Evolutionary conservation across 2,113 vertebrate species (phyloP), one percentile per base, ranked within the genome.

Genomic region (Cardinalis cardinalis): DNA sequence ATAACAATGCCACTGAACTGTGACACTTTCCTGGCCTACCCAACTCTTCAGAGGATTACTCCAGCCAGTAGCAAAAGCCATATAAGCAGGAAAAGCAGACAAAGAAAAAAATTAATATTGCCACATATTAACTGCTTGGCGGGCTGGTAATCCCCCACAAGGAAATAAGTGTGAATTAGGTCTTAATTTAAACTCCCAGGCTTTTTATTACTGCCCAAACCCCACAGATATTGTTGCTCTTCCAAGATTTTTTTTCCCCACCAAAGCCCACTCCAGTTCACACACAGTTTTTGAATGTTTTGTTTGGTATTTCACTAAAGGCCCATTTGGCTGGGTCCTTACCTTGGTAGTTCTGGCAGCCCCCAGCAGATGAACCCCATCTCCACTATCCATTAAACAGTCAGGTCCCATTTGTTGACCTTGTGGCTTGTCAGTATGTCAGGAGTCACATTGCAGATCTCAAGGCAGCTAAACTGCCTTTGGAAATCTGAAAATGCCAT

Each of bases 361-460:
- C 98, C 0, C 98, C 98, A 3, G 98, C 98, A 3, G 98, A 98
- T 9, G 97, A 98, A 44, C 98, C 98, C 9, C 97, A 83, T 7
- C 89, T 97, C 98, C 99, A 98, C 92, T 94, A 94, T 38, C 98
- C 98, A 1, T 95, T 96, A 70, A 98, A 98, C 85, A 99, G 89
- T 38, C 80, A 96, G 32, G 88, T 97, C 97, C 98, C 98, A 99
- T 52, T 96, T 97, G 36, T 95, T 90, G 36, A 96, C 69, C 9
- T 98, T 82, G 0, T 97, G 93, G 4, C 86, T 97, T 26, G 66
- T 90, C 84, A 99, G 84, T 0, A 97, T 97, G 75, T 99, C 98
- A 0, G 98, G 98, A 82, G 98, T 98, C 95, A 99, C 91, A 95
- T 95, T 99, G 91, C 99, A 99, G 94, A 99, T 98, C 95, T 99